Evolutionary conservation across 2,888 invertebrate genomes (phyloP), one percentile per base, ranked within the genome.

Genomic region (Asteroscopus sphinx): DNA sequence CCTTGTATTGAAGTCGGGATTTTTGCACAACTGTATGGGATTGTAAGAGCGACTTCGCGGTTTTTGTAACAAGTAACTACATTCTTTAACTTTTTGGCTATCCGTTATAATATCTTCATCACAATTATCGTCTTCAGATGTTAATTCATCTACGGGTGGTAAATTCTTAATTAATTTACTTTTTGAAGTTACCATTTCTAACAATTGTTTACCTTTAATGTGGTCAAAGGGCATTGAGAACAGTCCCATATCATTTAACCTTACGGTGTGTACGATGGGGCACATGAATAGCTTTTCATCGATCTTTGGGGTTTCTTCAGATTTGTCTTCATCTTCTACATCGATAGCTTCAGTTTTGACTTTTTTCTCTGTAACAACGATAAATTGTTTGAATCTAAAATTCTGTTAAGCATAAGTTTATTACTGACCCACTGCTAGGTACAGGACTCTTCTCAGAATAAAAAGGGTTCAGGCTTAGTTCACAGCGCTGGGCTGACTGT

Each of bases 1-100:
- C 26, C 89, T 78, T 3, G 90, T 92, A 61, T 93, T 94, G 47
- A 93, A 94, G 70, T 94, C 93, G 0, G 93, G 93, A 77, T 94
- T 94, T 76, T 92, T 93, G 57, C 92, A 91, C 3, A 94, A 49
- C 30, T 87, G 80, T 73, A 91, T 87, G 0, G 90, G 88, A 66
- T 89, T 85, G 42, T 93, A 93, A 1, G 54, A 77, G n/a, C 86
- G 83, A 48, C 78, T 76, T 63, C 75, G 82, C 1, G 92, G 93
- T 77, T 93, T 93, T 71, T 86, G 80, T 26, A 92, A 76, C 41
- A 92, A 68, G 56, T 79, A 78, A 74, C 88, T 92, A 0, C 86
- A 77, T 17, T 67, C 30, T 69, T 87, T 87, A 1, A 93, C 77
- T 70, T 57, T 82, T 41, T 71, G 65, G 32, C 61, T 61, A 4